phyloP scores from a whole-genome alignment of 2,797 vertebrate genomes.

The Simalia tracyae region DNA sequence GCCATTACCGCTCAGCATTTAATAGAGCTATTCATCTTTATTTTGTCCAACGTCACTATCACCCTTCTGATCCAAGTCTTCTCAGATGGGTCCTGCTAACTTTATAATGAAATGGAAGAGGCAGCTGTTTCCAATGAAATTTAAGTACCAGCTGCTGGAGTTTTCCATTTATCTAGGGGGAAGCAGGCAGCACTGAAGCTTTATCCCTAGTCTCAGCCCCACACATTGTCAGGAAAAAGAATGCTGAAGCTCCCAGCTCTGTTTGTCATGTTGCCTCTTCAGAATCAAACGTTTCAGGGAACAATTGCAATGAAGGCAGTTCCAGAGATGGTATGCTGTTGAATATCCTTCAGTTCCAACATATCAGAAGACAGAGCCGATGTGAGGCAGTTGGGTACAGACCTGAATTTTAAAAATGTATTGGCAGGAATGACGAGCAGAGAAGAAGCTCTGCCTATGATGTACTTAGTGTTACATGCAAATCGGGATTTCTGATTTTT shows the following conservation, averaged over 20 bases:
- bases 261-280: neutral
- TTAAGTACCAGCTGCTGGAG: neutral
- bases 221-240: neutral
- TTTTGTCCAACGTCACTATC: neutral
- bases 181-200: neutral
- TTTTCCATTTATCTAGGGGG: neutral
- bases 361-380: neutral
- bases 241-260: neutral
- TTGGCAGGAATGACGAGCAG: neutral
- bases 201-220: no score
- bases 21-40: conserved; percentile 53
- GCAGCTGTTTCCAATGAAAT: neutral
- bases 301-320: neutral
- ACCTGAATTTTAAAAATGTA: neutral
- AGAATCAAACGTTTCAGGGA: neutral
- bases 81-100: conserved; percentile 7
- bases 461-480: no score
- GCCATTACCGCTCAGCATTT: neutral
- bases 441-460: no score
- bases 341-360: neutral
- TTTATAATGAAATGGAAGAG: conserved; percentile 34
- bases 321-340: neutral
- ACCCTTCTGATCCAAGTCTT: neutral
- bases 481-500: no score
- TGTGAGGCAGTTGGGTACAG: neutral